Evolutionary conservation across 2,888 invertebrate genomes (phyloP).

Genomic region (Stenodema calcarata): DNA sequence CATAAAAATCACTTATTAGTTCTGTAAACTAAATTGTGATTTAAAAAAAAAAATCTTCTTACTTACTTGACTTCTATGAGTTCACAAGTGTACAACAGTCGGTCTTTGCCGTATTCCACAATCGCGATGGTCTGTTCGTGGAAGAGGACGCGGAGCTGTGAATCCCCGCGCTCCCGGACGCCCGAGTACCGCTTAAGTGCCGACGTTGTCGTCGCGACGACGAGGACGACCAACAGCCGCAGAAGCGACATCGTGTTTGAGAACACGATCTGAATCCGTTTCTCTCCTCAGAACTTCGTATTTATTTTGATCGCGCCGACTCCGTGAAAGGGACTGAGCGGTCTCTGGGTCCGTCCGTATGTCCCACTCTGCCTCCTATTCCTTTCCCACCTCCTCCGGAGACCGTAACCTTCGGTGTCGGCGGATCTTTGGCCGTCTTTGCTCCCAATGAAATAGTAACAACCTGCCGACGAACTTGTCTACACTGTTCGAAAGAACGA

Average conservation of each 20-base stretch:
- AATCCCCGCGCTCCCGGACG: slow-evolving; percentile 70
- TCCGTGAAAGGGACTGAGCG: background rate
- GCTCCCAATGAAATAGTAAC: background rate
- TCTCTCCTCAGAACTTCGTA: background rate
- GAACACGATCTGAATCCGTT: background rate
- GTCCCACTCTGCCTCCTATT: background rate
- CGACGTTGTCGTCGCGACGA: slow-evolving; percentile 59
- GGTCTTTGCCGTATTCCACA: slow-evolving; percentile 76
- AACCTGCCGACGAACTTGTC: background rate
- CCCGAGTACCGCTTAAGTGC: slow-evolving; percentile 69
- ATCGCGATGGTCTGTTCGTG: slow-evolving; percentile 85
- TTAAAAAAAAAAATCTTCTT: slow-evolving; percentile 37
- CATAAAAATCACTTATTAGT: too few species aligned
- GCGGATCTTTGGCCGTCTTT: background rate
- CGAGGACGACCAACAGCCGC: background rate
- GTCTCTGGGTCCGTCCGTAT: background rate
- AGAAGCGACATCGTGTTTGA: background rate
- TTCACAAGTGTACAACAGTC: slow-evolving; percentile 63
- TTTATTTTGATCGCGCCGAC: background rate
- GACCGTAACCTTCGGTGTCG: background rate
- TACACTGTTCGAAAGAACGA: background rate
- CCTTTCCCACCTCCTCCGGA: background rate
- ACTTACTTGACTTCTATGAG: slow-evolving; percentile 88
- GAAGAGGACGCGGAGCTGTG: slow-evolving; percentile 70
- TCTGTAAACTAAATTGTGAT: too few species aligned